Conservation (phyloP, 2,113 vertebrate genomes). For the Elaphurus davidianus region DNA sequence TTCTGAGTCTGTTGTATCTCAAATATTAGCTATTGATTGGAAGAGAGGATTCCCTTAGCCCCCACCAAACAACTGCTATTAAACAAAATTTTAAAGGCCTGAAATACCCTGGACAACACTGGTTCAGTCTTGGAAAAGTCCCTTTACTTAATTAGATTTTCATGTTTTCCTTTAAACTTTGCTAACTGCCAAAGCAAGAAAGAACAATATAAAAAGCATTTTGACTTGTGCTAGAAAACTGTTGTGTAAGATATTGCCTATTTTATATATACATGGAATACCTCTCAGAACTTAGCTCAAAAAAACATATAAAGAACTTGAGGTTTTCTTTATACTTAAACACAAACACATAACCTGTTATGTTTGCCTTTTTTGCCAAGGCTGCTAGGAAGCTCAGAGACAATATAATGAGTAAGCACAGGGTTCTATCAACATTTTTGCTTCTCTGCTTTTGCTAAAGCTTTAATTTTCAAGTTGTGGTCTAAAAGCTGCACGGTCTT, state of each 20-base stretch:
- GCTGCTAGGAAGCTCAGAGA: background rate
- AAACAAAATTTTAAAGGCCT: background rate
- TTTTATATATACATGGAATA: background rate
- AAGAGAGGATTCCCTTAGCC: background rate
- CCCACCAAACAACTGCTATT: background rate
- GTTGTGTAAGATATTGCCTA: background rate
- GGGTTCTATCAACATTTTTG: background rate
- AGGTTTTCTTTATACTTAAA: background rate
- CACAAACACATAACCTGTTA: background rate
- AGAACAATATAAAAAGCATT: background rate
- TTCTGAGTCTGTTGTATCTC: background rate
- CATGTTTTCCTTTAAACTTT: background rate
- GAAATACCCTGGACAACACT: background rate
- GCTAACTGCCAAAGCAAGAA: background rate
- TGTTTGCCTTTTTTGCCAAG: background rate
- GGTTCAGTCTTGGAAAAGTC: background rate
- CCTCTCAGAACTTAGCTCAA: background rate
- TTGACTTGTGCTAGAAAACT: background rate
- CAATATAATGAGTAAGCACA: background rate
- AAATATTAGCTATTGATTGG: background rate
- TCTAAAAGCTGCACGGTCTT: background rate
- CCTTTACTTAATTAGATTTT: background rate
- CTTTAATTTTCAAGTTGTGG: background rate
- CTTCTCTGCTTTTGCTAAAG: background rate
- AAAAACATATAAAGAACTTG: background rate